Base-by-base conservation (phyloP, 1,140 invertebrate species). In the Homalodisca vitripennis region DNA sequence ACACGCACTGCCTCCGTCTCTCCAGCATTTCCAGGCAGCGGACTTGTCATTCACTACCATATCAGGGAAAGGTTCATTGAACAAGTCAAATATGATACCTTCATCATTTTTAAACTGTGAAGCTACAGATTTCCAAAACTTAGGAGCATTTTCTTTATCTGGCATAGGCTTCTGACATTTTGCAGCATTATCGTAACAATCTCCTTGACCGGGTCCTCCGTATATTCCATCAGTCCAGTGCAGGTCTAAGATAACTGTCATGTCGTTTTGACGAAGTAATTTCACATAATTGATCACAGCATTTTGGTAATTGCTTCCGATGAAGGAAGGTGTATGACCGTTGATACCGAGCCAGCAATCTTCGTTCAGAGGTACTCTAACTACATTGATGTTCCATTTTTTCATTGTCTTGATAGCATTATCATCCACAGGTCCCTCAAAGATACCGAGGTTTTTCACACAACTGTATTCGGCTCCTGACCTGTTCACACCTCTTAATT, bases 91-190 rank as follows among this genome's bases (percentile, higher is more conserved):
- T 14, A 51, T 51, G 3, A 51, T n/a, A 20, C 48, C 48, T 3
- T 51, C n/a, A 22, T 51, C 48, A 22, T 51, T 51, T n/a, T 51
- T 51, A 22, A 51, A 51, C 22, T 51, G 3, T 3, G 3, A 20
- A 20, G 48, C 48, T 3, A 51, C 48, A 12, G 48, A 51, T 20
- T 51, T 6, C 48, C 48, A 51, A 51, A 51, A 51, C 48, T 3
- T 51, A n/a, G 48, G 48, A 12, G 48, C 48, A 22, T 51, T 51
- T n/a, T 3, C 3, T 51, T n/a, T 51, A 20, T 51, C 48, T 20
- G 48, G 48, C 48, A 51, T 51, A 14, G 48, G 48, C n/a, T 51
- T 51, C n/a, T 51, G 48, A n/a, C 48, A 51, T n/a, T 51, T 51
- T 3, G 48, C 48, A 20, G 14, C 22, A 20, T 6, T n/a, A 20